Evolutionary conservation across 2,797 vertebrate genomes (phyloP), one percentile per base, ranked within the genome.

Genomic region (Arrhamphus sclerolepis): DNA sequence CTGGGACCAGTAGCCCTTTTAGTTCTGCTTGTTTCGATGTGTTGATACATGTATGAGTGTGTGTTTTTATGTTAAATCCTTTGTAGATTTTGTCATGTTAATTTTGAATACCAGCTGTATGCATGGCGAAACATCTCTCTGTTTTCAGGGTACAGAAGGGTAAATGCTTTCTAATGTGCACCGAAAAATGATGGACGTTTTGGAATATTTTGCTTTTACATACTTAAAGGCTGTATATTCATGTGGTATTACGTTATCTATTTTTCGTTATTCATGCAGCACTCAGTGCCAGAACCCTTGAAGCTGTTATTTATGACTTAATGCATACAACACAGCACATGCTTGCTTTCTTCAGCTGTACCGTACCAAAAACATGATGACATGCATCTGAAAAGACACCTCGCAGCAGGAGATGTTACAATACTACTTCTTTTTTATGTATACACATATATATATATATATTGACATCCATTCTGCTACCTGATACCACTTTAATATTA

Each of bases 1-100:
- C 71, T 75, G 71, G 54, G 66, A 80, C 59, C 26, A 62, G 68
- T 43, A 44, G 44, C 44, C 56, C 46, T 60, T 76, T 68, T 72
- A 61, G 50, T 48, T 56, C 28, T 49, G 29, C 62, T 46, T 69
- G 62, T 53, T 53, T 69, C 8, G n/a, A 1, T 48, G 26, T 43
- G 40, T 49, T 21, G 14, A 21, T 58, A 9, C 31, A 9, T 60
- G 26, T 3, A n/a, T n/a, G 43, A 28, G 49, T 26, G 38, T 53
- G 29, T 31, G 34, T 21, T 38, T 31, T 40, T 5, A 4, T 18
- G 1, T 42, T 6, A 40, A 14, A 28, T 11, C 24, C 7, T 51
- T 52, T 46, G 28, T 44, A 8, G 10, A 11, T 21, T 13, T 22
- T 38, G 1, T 38, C 34, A 34, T 13, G 31, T 34, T 34, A 34